Base-by-base conservation (phyloP, 2,113 vertebrate genomes). In the Thermophis baileyi region DNA sequence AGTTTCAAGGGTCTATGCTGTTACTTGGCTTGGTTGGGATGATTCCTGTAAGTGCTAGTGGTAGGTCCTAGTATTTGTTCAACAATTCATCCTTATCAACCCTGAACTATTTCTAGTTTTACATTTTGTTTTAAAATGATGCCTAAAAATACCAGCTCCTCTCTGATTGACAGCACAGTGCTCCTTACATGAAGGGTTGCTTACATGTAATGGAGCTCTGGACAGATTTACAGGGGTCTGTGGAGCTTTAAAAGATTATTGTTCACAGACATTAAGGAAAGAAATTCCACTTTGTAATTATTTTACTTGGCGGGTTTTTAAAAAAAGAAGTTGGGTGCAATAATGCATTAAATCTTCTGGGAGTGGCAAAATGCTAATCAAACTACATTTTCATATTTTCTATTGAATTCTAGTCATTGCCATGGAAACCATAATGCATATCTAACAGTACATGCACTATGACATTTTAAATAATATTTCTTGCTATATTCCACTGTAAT, bases 141-240 rank as follows among this genome's bases (percentile, higher is more conserved):
- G 91, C 95, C 94, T 96, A 89, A 97, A 97, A 97, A 94, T 95
- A 95, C 94, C 90, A 74, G 95, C 94, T 97, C n/a, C 46, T 91
- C 25, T 87, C 95, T 94, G 95, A 97, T 92, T 97, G 97, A 97
- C 97, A 96, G 54, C 94, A 92, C 95, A 97, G 94, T 95, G 90
- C 94, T 96, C 95, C 97, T 98, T 98, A 96, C 93, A 0, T 96
- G 95, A 96, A 97, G 94, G 92, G 96, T 97, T 98, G 97, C 98
- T 98, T 98, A 98, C 97, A 94, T 91, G 57, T 94, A 94, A 74
- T 96, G 94, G 94, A 97, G 96, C 96, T 97, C 97, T 96, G 90
- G 96, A 97, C 97, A 97, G 97, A 98, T 98, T 98, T 98, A 97
- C 96, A 97, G 97, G 97, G 97, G 96, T 96, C 97, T 98, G 97